phyloP scores from a whole-genome alignment of 2,797 vertebrate species.

The Fundulus diaphanus region DNA sequence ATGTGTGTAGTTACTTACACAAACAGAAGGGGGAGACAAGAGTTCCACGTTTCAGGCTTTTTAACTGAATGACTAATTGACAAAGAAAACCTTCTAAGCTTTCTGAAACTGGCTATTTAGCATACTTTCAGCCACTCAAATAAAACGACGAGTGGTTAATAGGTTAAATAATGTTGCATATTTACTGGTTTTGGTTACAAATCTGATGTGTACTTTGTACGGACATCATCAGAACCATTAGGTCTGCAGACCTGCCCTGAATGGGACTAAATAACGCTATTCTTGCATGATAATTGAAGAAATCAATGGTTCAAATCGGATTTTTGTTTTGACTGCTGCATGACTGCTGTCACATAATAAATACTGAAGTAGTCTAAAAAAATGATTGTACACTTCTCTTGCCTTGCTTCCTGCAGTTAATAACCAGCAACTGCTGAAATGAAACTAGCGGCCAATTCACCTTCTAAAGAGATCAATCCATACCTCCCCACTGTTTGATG shows the following conservation, averaged over 20 bases:
- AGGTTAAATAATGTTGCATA: background rate
- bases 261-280: background rate
- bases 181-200: background rate
- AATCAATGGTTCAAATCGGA: background rate
- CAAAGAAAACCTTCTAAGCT: background rate
- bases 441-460: background rate
- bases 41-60: background rate
- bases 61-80: background rate
- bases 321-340: constrained; percentile 1
- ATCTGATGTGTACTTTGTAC: background rate
- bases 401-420: background rate
- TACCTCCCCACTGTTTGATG: background rate
- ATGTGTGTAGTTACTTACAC: background rate
- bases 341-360: background rate
- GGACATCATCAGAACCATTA: background rate
- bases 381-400: background rate
- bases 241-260: background rate
- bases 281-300: background rate
- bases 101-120: background rate
- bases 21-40: background rate
- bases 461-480: background rate
- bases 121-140: background rate
- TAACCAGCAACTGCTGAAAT: background rate
- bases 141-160: background rate
- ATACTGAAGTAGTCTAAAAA: background rate